Evolutionary conservation across 2,113 vertebrate genomes (phyloP), one percentile per base, ranked within the genome.

Genomic region (Campylorhamphus procurvoides): DNA sequence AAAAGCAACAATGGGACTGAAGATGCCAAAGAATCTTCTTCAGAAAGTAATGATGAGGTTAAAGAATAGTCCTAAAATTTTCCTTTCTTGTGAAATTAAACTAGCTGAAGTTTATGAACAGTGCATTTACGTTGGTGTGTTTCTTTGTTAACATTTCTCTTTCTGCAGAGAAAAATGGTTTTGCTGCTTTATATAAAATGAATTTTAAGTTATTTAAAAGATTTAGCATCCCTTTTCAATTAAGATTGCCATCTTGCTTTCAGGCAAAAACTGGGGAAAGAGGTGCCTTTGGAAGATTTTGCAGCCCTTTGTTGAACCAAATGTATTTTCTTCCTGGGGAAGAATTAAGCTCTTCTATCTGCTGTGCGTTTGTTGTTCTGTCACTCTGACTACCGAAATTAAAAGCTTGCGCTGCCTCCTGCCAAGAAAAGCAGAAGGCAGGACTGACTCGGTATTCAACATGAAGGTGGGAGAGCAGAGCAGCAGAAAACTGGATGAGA

Each of bases 131-230:
- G 79, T 98, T 94, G 96, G 97, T 89, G 96, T 97, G 97, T 96
- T 96, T 94, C 93, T 98, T 97, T 97, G 96, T 97, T 98, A 96
- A 97, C 96, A 84, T 91, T 97, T 97, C 96, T 98, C 96, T 98
- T 98, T 97, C 96, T 81, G 97, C 97, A 95, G 97, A 98, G 96
- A 98, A 97, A 97, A 96, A 96, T 92, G 97, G 78, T 98, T 98
- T 98, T 98, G 98, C 98, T 98, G 98, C 98, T 98, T 98, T 98
- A 94, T 97, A 97, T 97, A 96, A 97, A 97, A 98, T 97, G 78
- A 95, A 95, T 96, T 98, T 98, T 98, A 98, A 98, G 98, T 98
- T 98, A 98, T 98, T 98, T 97, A 91, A 97, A 95, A 97, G 91
- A 96, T 95, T 96, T 98, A 97, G 95, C 96, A 97, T 97, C 97